Evolutionary conservation across 2,888 invertebrate genomes (phyloP).

Genomic region (Linyphia triangularis): DNA sequence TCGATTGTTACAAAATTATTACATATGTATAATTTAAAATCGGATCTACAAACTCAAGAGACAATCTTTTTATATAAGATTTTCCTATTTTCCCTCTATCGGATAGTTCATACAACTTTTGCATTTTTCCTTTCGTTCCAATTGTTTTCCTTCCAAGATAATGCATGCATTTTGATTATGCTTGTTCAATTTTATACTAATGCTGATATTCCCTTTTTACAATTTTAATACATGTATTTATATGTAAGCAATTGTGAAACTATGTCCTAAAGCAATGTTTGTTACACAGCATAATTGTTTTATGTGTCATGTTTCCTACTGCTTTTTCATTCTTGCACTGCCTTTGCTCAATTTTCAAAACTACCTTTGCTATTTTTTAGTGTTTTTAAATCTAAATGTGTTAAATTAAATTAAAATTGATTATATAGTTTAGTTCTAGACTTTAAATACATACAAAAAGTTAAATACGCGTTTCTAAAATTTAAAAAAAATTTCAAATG

Average conservation of each 20-base stretch:
- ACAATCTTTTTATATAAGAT: too few species aligned
- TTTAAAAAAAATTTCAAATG: too few species aligned
- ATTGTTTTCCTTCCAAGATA: not conserved
- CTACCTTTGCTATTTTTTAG: not conserved
- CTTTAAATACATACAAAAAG: too few species aligned
- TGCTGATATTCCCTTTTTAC: not conserved
- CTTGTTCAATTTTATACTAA: slow-evolving; percentile 5
- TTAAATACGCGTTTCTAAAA: too few species aligned
- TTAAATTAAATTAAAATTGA: too few species aligned
- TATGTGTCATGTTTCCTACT: not conserved
- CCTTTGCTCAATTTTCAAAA: slow-evolving; percentile 16
- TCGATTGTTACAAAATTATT: too few species aligned
- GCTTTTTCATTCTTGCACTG: slow-evolving; percentile 41
- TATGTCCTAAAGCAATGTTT: not conserved
- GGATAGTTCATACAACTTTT: too few species aligned
- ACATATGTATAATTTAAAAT: too few species aligned
- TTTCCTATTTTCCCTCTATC: too few species aligned
- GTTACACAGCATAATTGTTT: slow-evolving; percentile 23
- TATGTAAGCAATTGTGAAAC: slow-evolving; percentile 12
- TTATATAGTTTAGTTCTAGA: too few species aligned
- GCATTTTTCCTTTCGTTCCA: not conserved
- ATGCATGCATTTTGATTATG: slow-evolving; percentile 42
- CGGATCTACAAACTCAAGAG: too few species aligned
- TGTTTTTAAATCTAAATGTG: slow-evolving; percentile 22
- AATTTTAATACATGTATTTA: slow-evolving; percentile 6